Evolutionary conservation across 2,888 invertebrate species (phyloP), one percentile per base, ranked within the genome.

Genomic region (Neelides folsomi): DNA sequence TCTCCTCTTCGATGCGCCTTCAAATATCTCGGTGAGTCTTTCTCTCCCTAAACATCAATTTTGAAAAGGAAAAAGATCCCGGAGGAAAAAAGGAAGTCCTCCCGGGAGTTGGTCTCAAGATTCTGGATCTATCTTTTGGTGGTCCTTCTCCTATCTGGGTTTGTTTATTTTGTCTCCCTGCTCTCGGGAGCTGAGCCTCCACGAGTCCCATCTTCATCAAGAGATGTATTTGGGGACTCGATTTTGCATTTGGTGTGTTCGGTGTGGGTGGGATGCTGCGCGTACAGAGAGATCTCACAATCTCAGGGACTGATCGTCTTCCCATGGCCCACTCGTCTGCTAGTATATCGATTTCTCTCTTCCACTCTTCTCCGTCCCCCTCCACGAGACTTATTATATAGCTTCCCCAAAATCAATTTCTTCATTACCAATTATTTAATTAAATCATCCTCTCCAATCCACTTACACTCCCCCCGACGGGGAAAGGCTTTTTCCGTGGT

Each of bases 231-330:
- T 27, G 27, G 27, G 27, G 27, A 27, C 27, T 27, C 27, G 27
- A 27, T 27, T 27, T 27, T 27, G 27, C 27, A 27, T 27, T 27
- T 27, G 7, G 50, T 15, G 35, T 8, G 15, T 44, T 27, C 27
- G 51, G 53, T 59, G 59, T 57, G 56, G 59, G 55, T 57, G 55
- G 53, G 54, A 57, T 53, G 57, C 56, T 57, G 54, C 58, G 58
- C 56, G 60, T 51, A 56, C 53, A 57, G 49, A 57, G 47, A 54
- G 27, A 27, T 27, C 27, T 27, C 27, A 27, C 4, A 27, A 27
- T 27, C 27, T 27, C 27, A 27, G 27, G 7, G 4, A 3, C 27
- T 27, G 4, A 27, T 13, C 15, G 12, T 42, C 42, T 42, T 42
- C 42, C 42, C 19, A 15, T 42, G 42, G 15, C 19, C 42, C 27